Percentiles rank a stretch among this genome's conserved stretches.
phyloP scores from a whole-genome alignment of 2,113 vertebrate genomes.

The Oxygymnocypris stewartii region DNA sequence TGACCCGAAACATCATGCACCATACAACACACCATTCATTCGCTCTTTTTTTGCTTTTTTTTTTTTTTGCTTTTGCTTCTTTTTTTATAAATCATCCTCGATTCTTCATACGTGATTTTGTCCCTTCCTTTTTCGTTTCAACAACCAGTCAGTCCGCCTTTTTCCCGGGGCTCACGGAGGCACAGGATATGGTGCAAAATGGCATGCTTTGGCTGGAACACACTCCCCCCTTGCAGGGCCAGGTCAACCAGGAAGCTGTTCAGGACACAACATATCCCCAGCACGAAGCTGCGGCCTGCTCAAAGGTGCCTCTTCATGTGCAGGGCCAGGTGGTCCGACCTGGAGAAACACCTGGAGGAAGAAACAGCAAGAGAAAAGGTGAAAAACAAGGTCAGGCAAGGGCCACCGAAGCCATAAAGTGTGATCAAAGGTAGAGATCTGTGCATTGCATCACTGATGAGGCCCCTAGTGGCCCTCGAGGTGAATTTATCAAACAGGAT shows the following conservation, averaged over 20 bases:
- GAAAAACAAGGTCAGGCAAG: slow-evolving; percentile 33
- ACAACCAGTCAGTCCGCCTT: slow-evolving; percentile 91
- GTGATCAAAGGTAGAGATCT: slow-evolving; percentile 27
- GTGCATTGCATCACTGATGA: slow-evolving; percentile 10
- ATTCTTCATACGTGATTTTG: slow-evolving; percentile 76
- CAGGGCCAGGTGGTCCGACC: slow-evolving; percentile 99
- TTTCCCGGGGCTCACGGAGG: slow-evolving; percentile 88
- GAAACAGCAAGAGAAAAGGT: slow-evolving; percentile 7
- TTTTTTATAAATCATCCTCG: slow-evolving; percentile 57
- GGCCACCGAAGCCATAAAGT: slow-evolving; percentile 5
- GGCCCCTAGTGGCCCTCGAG: slow-evolving; percentile 14
- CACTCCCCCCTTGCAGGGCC: slow-evolving; percentile 84
- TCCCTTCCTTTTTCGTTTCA: slow-evolving; percentile 72
- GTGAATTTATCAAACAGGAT: not conserved
- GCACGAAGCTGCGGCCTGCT: slow-evolving; percentile 64
- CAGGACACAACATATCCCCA: slow-evolving; percentile 81
- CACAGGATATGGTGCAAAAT: slow-evolving; percentile 99
- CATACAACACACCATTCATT: slow-evolving; percentile 72
- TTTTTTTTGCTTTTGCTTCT: too few species aligned
- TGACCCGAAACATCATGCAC: slow-evolving; percentile 85
- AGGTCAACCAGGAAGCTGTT: slow-evolving; percentile 90
- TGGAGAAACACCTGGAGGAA: slow-evolving; percentile 94
- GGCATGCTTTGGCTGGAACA: slow-evolving; percentile 99
- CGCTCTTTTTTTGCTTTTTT: slow-evolving; percentile 49
- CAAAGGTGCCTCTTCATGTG: slow-evolving; percentile 99